Base-by-base conservation (phyloP, 2,797 vertebrate genomes). In the Garrulus glandarius region DNA sequence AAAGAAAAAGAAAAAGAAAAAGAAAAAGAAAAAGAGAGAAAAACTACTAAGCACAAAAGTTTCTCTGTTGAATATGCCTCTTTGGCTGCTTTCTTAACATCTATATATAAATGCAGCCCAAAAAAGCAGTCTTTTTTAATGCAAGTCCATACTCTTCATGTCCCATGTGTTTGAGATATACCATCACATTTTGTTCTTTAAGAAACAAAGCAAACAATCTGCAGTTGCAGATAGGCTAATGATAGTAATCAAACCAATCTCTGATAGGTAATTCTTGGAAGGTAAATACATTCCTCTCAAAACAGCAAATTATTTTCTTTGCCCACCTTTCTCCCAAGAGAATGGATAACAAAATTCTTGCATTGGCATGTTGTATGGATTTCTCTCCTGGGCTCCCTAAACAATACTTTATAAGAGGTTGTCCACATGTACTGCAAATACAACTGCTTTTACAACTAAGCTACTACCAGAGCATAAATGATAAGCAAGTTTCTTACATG, bases 381-480 rank as follows among this genome's bases (percentile, higher is more conserved):
- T 89, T 93, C 84, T 96, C 91, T 94, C 76, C 65, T 76, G 79
- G 46, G 76, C 19, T 86, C 47, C 60, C 59, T 95, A 90, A 96
- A 88, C 74, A 94, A 63, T n/a, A 44, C 5, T 30, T 72, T 76
- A 9, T 77, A 77, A 82, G 41, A 81, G 4, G 14, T 67, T 91
- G 85, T 88, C 52, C 69, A 32, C 2, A 3, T 56, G 36, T 81
- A 71, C 36, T 78, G 55, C 26, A 92, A 92, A 88, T 72, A 55
- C 14, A 94, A 72, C 15, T 82, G 59, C 5, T 89, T 95, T 92
- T 89, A 86, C 0, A 3, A 90, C 47, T 87, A 88, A 59, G 41
- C 59, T 93, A 61, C 76, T 86, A 93, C 52, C 18, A 87, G 56
- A 92, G 88, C 20, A 82, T 22, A 68, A 90, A 82, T 39, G 24